These are phyloP conservation scores for Cuniculus paca DNA, from an alignment of 2,797 vertebrate genomes.

Conservation along the genomic window DNA sequence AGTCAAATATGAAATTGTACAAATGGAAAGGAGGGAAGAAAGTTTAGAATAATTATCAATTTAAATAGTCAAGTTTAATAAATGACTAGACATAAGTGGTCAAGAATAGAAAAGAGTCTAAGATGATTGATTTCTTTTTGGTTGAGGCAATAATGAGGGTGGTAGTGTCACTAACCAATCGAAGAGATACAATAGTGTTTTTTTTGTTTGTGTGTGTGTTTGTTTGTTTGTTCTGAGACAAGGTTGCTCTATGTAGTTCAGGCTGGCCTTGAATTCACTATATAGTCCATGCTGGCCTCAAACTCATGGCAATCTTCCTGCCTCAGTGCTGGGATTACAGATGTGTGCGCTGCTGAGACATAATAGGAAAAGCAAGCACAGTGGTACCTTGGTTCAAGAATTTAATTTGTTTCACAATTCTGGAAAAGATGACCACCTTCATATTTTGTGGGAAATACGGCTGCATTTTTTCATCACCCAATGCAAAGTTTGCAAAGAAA, in stretches of 20 bases:
- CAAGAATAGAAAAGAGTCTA: neutral
- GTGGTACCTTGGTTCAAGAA: neutral
- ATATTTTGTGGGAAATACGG: neutral
- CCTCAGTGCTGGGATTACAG: too few relatives aligned
- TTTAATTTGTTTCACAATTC: neutral
- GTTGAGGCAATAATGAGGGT: neutral
- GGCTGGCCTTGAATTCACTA: too few relatives aligned
- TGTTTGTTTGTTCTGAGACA: neutral
- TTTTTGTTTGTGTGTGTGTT: too few relatives aligned
- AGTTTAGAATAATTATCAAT: neutral
- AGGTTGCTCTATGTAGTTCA: too few relatives aligned
- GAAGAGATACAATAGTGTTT: neutral
- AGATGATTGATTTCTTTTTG: neutral
- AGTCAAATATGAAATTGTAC: neutral
- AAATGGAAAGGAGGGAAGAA: neutral
- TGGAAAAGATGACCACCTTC: neutral
- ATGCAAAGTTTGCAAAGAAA: neutral
- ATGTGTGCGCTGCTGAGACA: neutral
- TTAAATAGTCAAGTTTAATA: neutral
- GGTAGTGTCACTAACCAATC: neutral
- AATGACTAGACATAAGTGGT: neutral
- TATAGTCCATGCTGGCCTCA: too few relatives aligned
- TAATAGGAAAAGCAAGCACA: neutral
- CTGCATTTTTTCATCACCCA: neutral
- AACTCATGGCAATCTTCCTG: too few relatives aligned